Conservation (phyloP, 2,797 vertebrate species). For the Chelidonichthys spinosus region DNA sequence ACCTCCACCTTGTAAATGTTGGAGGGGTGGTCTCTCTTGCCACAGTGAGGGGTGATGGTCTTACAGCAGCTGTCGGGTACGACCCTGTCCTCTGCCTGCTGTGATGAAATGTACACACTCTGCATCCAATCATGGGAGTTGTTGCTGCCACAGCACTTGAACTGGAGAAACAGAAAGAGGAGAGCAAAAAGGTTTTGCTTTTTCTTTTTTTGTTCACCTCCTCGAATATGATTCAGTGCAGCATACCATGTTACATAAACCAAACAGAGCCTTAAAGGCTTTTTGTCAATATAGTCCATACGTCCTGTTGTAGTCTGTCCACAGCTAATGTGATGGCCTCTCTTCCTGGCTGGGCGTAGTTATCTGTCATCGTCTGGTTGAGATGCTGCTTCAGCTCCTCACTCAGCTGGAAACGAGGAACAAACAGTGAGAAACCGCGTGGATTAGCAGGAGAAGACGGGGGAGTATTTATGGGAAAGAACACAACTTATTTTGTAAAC, state of each 20-base stretch:
- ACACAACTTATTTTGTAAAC: slow-evolving; percentile 7
- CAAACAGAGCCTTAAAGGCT: slow-evolving; percentile 1
- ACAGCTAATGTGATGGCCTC: slow-evolving; percentile 85
- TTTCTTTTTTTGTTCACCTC: neutral
- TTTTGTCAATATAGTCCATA: slow-evolving; percentile 62
- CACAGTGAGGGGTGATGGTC: slow-evolving; percentile 83
- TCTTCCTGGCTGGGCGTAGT: slow-evolving; percentile 85
- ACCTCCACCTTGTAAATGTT: slow-evolving; percentile 94
- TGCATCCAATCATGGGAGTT: slow-evolving; percentile 86
- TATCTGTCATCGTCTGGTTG: slow-evolving; percentile 85
- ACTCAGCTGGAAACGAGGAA: slow-evolving; percentile 82
- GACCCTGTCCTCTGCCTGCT: slow-evolving; percentile 66
- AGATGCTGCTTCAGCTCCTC: slow-evolving; percentile 89
- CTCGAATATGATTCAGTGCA: neutral
- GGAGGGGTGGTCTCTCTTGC: slow-evolving; percentile 88
- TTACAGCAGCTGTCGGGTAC: slow-evolving; percentile 94
- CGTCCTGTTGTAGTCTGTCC: slow-evolving; percentile 89
- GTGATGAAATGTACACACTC: slow-evolving; percentile 82
- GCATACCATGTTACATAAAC: slow-evolving; percentile 12
- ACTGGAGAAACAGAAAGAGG: slow-evolving; percentile 71
- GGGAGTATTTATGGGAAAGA: neutral
- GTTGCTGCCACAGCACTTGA: slow-evolving; percentile 92
- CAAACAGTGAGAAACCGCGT: slow-evolving; percentile 14
- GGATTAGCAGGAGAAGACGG: neutral
- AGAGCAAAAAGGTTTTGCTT: neutral